Conservation (phyloP, 2,113 vertebrate species). For the Gracilinanus agilis region DNA sequence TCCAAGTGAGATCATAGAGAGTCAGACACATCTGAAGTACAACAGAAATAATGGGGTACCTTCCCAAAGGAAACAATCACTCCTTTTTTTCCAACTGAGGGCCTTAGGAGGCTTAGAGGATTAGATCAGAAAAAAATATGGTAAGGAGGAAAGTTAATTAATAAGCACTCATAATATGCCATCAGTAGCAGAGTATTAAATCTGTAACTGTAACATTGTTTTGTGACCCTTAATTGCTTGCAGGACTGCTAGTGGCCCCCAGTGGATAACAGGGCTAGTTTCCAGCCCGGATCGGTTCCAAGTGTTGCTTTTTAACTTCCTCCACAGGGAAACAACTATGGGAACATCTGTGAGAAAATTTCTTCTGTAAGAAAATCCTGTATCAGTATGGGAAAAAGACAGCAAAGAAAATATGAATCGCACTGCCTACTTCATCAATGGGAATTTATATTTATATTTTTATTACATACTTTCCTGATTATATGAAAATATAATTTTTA, state of each 20-base stretch:
- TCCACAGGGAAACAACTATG: background rate
- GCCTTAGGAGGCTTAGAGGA: background rate
- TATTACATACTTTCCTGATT: too few species aligned
- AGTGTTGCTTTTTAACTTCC: background rate
- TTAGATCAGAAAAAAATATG: slow-evolving; percentile 20
- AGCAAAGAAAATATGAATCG: background rate
- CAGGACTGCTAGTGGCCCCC: background rate
- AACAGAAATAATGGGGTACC: background rate
- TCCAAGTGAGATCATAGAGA: too few species aligned
- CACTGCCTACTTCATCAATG: background rate
- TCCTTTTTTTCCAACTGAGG: background rate
- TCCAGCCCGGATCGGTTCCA: background rate
- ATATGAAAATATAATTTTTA: too few species aligned
- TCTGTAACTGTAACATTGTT: background rate
- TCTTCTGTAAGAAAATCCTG: background rate
- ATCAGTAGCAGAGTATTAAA: too few species aligned
- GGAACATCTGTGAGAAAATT: slow-evolving; percentile 32
- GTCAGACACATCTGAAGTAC: too few species aligned
- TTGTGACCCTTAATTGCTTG: background rate
- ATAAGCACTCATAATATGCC: slow-evolving; percentile 13
- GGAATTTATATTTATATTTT: too few species aligned
- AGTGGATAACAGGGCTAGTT: background rate
- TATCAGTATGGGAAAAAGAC: background rate
- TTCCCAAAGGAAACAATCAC: background rate
- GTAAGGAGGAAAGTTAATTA: slow-evolving; percentile 16